Evolutionary conservation across 37 sponge, comb jelly and placozoan species (phyloP).

Genomic region (Halisarca cf. caerulea): DNA sequence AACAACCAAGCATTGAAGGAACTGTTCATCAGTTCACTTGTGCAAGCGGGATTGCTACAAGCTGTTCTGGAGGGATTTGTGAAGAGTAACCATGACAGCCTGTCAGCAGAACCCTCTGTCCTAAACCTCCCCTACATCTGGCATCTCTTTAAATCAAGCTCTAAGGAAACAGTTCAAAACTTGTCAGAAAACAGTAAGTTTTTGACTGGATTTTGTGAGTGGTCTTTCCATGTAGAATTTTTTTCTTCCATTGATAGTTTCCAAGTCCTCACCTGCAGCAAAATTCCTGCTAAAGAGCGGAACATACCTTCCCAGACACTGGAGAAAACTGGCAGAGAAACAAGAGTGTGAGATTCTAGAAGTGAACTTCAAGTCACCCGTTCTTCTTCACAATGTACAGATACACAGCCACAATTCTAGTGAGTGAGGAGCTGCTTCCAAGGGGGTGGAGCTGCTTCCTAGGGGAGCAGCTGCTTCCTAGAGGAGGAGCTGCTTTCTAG

Average conservation of each 20-base stretch:
- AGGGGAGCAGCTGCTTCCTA: background rate
- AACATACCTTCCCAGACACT: background rate
- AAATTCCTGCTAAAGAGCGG: background rate
- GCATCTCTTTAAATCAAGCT: background rate
- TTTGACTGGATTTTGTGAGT: too few relatives aligned
- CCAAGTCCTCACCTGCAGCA: background rate
- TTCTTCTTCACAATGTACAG: conserved; percentile 11
- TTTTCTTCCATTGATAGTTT: background rate
- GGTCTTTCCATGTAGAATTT: background rate
- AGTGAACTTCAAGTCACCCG: background rate
- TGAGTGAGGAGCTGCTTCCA: background rate
- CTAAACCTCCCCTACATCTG: conserved; percentile 10
- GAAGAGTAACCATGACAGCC: background rate
- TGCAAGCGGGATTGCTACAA: background rate
- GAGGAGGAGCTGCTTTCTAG: background rate
- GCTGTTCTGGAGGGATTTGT: conserved; percentile 15
- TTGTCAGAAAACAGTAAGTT: background rate
- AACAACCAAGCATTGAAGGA: background rate
- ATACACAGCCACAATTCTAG: background rate
- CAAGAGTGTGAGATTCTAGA: background rate
- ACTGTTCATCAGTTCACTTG: background rate
- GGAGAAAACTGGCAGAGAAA: background rate
- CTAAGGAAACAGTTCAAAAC: conserved; percentile 1
- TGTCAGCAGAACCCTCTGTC: background rate
- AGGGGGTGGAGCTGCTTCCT: background rate